Conservation (phyloP, 2,888 invertebrate species). For the Tethea ocularis region DNA sequence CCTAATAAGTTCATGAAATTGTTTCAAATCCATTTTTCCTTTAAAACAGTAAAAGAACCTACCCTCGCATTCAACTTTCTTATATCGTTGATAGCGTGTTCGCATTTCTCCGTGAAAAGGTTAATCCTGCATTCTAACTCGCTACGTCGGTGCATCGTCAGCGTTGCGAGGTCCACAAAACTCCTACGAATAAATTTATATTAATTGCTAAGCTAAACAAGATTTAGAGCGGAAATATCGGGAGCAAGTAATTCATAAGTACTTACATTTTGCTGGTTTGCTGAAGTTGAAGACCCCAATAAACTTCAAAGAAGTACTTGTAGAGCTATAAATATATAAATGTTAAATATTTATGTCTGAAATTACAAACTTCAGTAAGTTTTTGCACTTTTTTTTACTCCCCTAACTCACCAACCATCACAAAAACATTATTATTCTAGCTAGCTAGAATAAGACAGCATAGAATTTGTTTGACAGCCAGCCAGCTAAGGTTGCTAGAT, state of each 20-base stretch:
- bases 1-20: too few species aligned
- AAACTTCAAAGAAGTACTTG: too few species aligned
- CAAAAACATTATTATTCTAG: too few species aligned
- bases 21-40: background rate
- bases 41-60: slow-evolving; percentile 18
- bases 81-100: slow-evolving; percentile 60
- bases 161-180: slow-evolving; percentile 67
- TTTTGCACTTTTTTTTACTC: background rate
- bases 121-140: slow-evolving; percentile 69
- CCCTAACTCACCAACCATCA: background rate
- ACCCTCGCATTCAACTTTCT: slow-evolving; percentile 68
- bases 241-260: too few species aligned
- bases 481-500: too few species aligned
- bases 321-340: too few species aligned
- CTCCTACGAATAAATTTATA: slow-evolving; percentile 62
- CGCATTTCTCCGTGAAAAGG: slow-evolving; percentile 64
- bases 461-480: too few species aligned
- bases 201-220: background rate
- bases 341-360: background rate
- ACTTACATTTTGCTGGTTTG: background rate
- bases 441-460: too few species aligned
- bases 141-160: slow-evolving; percentile 67
- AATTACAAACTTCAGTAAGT: background rate
- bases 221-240: background rate
- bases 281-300: too few species aligned